phyloP scores from a whole-genome alignment of 2,888 invertebrate species.

The Hypena proboscidalis region DNA sequence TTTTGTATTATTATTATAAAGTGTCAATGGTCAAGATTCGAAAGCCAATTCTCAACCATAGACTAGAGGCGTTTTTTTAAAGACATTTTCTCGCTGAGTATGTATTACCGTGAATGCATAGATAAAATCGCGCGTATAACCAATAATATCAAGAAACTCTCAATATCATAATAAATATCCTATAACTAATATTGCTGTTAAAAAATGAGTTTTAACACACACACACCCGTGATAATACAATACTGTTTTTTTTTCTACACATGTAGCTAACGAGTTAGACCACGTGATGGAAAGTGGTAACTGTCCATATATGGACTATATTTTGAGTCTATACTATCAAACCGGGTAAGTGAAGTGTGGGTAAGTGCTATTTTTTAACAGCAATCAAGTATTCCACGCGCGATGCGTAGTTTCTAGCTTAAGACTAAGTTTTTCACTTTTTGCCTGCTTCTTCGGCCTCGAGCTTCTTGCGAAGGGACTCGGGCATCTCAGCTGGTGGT shows the following conservation, averaged over 20 bases:
- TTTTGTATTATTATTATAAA: too few species aligned
- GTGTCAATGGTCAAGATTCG: too few species aligned
- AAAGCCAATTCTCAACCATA: too few species aligned
- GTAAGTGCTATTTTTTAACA: conserved; percentile 6
- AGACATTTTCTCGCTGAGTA: too few species aligned
- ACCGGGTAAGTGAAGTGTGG: too few species aligned
- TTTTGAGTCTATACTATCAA: conserved; percentile 1
- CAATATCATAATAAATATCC: conserved; percentile 39
- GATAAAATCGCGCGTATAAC: conserved; percentile 40
- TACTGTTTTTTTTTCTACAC: not conserved
- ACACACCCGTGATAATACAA: not conserved
- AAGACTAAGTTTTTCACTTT: conserved; percentile 55
- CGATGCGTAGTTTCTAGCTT: conserved; percentile 35
- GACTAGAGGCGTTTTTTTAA: too few species aligned
- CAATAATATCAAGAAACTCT: conserved; percentile 26
- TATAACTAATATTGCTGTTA: conserved; percentile 17
- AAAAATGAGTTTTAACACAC: conserved; percentile 5
- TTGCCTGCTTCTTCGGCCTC: conserved; percentile 74
- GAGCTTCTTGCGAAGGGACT: conserved; percentile 91
- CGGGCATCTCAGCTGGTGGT: conserved; percentile 98
- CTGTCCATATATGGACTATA: too few species aligned
- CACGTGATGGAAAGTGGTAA: too few species aligned
- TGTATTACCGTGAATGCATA: too few species aligned
- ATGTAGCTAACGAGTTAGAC: too few species aligned
- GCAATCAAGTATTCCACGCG: conserved; percentile 21